Evolutionary conservation across 2,888 invertebrate species (phyloP).

Genomic region (Drosophila emarginata): DNA sequence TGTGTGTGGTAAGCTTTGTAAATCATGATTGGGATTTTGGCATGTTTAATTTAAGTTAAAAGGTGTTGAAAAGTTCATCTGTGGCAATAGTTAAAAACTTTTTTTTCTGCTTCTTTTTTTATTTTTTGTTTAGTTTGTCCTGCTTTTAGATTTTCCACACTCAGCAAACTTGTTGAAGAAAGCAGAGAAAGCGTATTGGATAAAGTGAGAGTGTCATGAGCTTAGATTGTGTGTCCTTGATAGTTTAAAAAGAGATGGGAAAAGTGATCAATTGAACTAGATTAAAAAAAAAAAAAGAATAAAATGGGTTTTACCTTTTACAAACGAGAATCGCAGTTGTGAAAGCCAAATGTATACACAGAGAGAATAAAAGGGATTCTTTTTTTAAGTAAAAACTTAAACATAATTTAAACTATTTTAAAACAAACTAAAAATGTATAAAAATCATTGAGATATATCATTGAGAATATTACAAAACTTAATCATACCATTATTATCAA

Average conservation of each 20-base stretch:
- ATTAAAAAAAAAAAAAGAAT: not conserved
- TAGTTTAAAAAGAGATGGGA: not conserved
- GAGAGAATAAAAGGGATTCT: too few relatives aligned
- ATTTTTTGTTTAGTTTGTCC: conserved; percentile 3
- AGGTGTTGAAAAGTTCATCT: conserved; percentile 52
- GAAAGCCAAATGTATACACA: not conserved
- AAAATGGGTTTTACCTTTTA: too few relatives aligned
- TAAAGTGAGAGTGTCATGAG: not conserved
- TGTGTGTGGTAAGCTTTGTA: conserved; percentile 18
- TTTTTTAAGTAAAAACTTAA: too few relatives aligned
- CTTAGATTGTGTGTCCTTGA: conserved; percentile 3
- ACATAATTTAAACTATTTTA: too few relatives aligned
- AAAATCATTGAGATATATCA: not conserved
- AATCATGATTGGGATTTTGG: conserved; percentile 52
- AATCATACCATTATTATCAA: conserved; percentile 47
- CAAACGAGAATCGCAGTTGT: not conserved
- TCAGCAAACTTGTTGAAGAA: not conserved
- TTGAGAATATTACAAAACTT: not conserved
- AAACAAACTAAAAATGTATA: not conserved
- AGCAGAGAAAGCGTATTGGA: not conserved
- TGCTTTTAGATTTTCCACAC: conserved; percentile 11
- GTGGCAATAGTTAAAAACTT: conserved; percentile 43
- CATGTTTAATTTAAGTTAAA: conserved; percentile 56
- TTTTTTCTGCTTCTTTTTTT: conserved; percentile 14
- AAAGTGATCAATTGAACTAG: conserved; percentile 2